phyloP scores from a whole-genome alignment of 23 tunicate species.

The Styela clava region DNA sequence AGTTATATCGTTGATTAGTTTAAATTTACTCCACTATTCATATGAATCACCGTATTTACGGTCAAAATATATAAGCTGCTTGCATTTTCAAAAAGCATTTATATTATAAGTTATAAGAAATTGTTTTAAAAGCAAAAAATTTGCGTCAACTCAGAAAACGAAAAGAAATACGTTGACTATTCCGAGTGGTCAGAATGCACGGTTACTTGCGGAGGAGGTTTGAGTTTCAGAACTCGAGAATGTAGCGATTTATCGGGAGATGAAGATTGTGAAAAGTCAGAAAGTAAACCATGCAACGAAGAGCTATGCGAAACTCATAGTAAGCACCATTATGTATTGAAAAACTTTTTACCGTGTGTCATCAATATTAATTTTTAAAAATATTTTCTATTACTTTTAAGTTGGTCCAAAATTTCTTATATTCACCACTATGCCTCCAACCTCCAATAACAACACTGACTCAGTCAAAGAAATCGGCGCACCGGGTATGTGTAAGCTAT shows the following conservation, averaged over 20 bases:
- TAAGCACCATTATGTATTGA: too few species aligned
- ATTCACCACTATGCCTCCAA: background rate
- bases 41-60: too few species aligned
- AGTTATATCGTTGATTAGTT: too few species aligned
- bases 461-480: too few species aligned
- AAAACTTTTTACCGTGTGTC: background rate
- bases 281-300: background rate
- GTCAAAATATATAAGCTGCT: too few species aligned
- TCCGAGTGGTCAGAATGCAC: slow-evolving; percentile 11
- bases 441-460: too few species aligned
- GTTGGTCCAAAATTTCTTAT: background rate
- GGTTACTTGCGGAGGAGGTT: slow-evolving; percentile 7
- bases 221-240: background rate
- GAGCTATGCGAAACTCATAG: background rate
- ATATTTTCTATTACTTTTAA: background rate
- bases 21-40: too few species aligned
- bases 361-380: background rate
- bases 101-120: too few species aligned
- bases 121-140: too few species aligned
- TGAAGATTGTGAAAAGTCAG: background rate
- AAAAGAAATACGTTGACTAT: background rate
- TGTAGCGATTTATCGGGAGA: background rate
- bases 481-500: too few species aligned
- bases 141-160: too few species aligned
- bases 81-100: too few species aligned